Conservation (phyloP, 2,888 invertebrate species). For the Zonitis immaculata region DNA sequence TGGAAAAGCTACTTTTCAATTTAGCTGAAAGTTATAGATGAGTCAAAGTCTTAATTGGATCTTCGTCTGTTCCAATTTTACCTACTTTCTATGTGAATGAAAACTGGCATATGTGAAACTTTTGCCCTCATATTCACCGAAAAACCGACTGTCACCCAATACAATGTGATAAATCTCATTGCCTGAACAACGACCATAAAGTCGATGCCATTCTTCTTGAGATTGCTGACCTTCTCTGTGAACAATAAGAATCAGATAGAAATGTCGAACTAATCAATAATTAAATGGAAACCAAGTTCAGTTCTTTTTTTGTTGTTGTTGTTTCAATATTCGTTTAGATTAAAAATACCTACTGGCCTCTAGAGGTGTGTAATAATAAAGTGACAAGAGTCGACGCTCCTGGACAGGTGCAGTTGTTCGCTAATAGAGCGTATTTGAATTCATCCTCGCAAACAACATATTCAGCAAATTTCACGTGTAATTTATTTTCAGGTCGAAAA, state of each 20-base stretch:
- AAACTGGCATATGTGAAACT: constrained; percentile 99
- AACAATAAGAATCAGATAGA: constrained; percentile 21
- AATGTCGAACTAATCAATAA: too few species aligned
- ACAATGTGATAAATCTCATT: constrained; percentile 99
- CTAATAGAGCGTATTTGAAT: constrained; percentile 95
- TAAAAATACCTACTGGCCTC: constrained; percentile 84
- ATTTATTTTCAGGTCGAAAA: constrained; percentile 96
- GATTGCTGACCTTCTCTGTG: constrained; percentile 89
- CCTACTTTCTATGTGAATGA: constrained; percentile 96
- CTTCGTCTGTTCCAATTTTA: constrained; percentile 24
- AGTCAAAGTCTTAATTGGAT: not conserved
- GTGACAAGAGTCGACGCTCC: constrained; percentile 97
- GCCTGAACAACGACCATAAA: constrained; percentile 98
- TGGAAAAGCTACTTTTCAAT: not conserved
- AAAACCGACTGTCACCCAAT: constrained; percentile 91
- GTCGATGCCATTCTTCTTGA: constrained; percentile 95
- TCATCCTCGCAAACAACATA: constrained; percentile 99
- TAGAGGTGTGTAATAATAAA: constrained; percentile 89
- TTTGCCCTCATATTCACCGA: constrained; percentile 97
- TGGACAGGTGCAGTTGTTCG: constrained; percentile 97
- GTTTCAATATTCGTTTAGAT: too few species aligned
- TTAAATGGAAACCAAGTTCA: too few species aligned
- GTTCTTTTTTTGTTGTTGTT: too few species aligned
- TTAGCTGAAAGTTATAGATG: not conserved
- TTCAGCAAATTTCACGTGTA: constrained; percentile 98